A percentile compares a stretch with the other conserved stretches of the same genome.
phyloP scores from a whole-genome alignment of 2,888 invertebrate genomes.

The Andrena minutula region DNA sequence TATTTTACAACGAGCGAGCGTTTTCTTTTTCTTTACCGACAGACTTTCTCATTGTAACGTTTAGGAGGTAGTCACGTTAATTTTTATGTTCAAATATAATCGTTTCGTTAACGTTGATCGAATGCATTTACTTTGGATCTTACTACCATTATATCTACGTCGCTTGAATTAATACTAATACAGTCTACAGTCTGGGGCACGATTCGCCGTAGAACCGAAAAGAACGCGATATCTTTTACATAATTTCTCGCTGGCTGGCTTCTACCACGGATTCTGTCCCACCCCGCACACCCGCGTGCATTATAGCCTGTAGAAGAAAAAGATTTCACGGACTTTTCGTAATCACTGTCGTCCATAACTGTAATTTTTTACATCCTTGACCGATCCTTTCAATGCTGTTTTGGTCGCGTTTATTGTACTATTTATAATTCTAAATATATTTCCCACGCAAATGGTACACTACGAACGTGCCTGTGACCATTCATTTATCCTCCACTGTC shows the following conservation, averaged over 20 bases:
- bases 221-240: conserved; percentile 5
- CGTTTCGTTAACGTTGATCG: conserved; percentile 36
- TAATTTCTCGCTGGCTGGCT: background rate
- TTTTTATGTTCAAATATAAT: conserved; percentile 42
- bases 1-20: conserved; percentile 6
- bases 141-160: conserved; percentile 10
- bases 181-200: background rate
- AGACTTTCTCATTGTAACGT: conserved; percentile 18
- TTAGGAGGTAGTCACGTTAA: conserved; percentile 10
- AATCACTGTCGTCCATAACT: conserved; percentile 4
- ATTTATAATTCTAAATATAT: conserved; percentile 15
- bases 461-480: background rate
- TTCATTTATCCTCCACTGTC: conserved; percentile 4
- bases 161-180: background rate
- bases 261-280: background rate
- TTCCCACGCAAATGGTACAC: background rate
- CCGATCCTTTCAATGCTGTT: conserved; percentile 1
- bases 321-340: conserved; percentile 28
- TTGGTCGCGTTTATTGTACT: conserved; percentile 3
- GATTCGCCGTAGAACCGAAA: conserved; percentile 4
- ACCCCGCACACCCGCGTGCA: no score
- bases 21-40: conserved; percentile 21
- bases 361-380: conserved; percentile 3
- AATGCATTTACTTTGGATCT: conserved; percentile 41
- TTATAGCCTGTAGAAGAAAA: conserved; percentile 28